A percentile compares a stretch with the other conserved stretches of the same genome.
These are phyloP conservation scores for Aptenodytes forsteri DNA, from an alignment of 2,113 vertebrate genomes.

Conservation along the genomic window DNA sequence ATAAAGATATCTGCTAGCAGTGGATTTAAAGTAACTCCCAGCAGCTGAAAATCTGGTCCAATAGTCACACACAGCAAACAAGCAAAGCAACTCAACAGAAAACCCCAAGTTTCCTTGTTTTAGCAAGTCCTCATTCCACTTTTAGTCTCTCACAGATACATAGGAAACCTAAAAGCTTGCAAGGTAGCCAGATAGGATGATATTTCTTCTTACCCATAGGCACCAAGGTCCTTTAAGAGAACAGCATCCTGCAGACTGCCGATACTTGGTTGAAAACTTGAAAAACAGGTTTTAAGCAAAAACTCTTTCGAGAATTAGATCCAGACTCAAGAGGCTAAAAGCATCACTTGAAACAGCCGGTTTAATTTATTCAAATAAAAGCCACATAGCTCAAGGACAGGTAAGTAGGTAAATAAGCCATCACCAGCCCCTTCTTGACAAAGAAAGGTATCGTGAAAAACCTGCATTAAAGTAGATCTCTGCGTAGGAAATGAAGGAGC, in stretches of 20 bases:
- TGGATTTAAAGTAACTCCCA: neutral
- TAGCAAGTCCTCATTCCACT: neutral
- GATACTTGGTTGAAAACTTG: constrained; percentile 57
- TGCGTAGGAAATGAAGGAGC: constrained; percentile 1
- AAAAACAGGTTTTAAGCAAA: constrained; percentile 68
- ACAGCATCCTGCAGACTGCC: neutral
- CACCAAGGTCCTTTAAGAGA: constrained; percentile 24
- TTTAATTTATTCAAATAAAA: constrained; percentile 64
- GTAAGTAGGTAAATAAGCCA: constrained; percentile 31
- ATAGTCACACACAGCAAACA: neutral
- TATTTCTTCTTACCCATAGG: constrained; percentile 65
- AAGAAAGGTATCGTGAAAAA: neutral
- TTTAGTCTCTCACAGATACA: neutral
- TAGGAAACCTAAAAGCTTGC: neutral
- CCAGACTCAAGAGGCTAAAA: constrained; percentile 48
- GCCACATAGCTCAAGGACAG: neutral
- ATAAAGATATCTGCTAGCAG: neutral
- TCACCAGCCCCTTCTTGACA: neutral
- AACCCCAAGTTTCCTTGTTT: neutral
- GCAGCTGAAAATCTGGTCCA: neutral
- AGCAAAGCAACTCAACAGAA: neutral
- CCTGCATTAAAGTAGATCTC: neutral
- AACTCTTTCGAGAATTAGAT: constrained; percentile 53
- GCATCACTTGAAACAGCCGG: constrained; percentile 22
- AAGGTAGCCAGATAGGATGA: neutral